Base-by-base conservation (phyloP, 1,140 invertebrate species). In the Ceratina japonica region DNA sequence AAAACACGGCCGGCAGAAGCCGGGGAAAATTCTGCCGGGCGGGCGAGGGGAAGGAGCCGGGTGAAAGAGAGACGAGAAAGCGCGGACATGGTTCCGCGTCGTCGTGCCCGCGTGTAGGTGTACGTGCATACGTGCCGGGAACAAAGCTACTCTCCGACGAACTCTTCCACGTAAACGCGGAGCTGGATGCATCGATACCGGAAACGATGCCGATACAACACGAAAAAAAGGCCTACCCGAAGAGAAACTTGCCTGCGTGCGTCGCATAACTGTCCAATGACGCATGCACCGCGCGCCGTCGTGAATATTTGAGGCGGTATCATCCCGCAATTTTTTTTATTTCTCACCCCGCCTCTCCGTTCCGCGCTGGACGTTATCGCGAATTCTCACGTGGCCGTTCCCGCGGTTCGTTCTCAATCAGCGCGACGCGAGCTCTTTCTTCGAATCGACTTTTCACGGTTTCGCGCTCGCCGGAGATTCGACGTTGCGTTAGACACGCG, bases 131-230 rank as follows among this genome's bases (percentile, higher is more conserved):
- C 44, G 61, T 56, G 37, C 52, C 24, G 24, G 59, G 75, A 83
- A 84, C 83, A 84, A 84, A 80, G 83, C 83, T 84, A 76, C 62
- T 69, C 76, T 79, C 76, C 78, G 71, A 63, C 72, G 51, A 64
- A 70, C 81, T 83, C 59, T 77, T 84, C 81, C 77, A 65, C 82
- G 81, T 80, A 66, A 65, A 66, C 72, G 77, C 59, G 59, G 66
- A 58, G 72, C 64, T 69, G 77, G 83, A 84, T 80, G 77, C 81
- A 84, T 80, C 83, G 83, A 84, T 84, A 84, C 83, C 82, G 82
- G 83, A 85, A 84, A 85, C 74, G 78, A 52, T 24, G 70, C 74
- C 37, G 83, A 84, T 84, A 70, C 69, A 69, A 69, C 64, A 37
- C 49, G 69, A 73, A 84, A 82, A 71, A 44, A 44, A 44, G 37